A percentile compares a stretch with the other conserved stretches of the same genome.
Conservation (phyloP, 2,888 invertebrate genomes). For the Lordiphosa fenestrarum region DNA sequence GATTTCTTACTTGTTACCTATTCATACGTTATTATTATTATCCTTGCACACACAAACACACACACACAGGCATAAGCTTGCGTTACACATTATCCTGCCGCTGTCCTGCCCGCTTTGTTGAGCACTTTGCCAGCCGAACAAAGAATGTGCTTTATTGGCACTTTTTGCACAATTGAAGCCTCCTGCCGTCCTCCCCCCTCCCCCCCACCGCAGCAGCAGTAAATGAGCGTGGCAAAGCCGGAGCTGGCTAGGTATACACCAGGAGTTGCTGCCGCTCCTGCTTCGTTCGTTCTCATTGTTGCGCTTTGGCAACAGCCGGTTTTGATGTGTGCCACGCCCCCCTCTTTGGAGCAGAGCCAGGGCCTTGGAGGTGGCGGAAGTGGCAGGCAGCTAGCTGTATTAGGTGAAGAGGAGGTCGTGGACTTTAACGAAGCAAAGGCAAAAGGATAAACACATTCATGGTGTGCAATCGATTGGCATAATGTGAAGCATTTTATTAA, state of each 20-base stretch:
- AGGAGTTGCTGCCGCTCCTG: slow-evolving; percentile 30
- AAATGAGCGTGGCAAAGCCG: slow-evolving; percentile 64
- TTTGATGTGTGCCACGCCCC: slow-evolving; percentile 51
- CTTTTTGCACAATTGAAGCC: slow-evolving; percentile 73
- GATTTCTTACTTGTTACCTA: slow-evolving; percentile 71
- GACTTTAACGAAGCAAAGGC: slow-evolving; percentile 36
- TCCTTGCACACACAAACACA: slow-evolving; percentile 47
- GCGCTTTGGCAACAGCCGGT: slow-evolving; percentile 69
- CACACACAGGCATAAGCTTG: slow-evolving; percentile 37
- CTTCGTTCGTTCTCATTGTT: slow-evolving; percentile 48
- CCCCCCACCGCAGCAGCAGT: slow-evolving; percentile 32
- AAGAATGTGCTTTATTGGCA: slow-evolving; percentile 79
- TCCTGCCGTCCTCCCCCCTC: slow-evolving; percentile 8
- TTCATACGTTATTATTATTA: slow-evolving; percentile 76
- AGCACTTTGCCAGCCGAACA: slow-evolving; percentile 76
- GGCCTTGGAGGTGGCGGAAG: slow-evolving; percentile 8
- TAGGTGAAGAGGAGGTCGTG: slow-evolving; percentile 19
- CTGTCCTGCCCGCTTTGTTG: slow-evolving; percentile 63
- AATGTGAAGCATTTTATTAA: slow-evolving; percentile 76
- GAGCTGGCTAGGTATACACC: slow-evolving; percentile 56
- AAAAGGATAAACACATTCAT: slow-evolving; percentile 76
- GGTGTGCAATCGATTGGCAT: slow-evolving; percentile 77
- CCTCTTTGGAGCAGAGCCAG: background rate
- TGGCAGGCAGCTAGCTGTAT: slow-evolving; percentile 1
- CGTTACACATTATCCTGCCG: slow-evolving; percentile 55